Evolutionary conservation across 1,140 invertebrate species (phyloP).

Genomic region (Tetranychus urticae): DNA sequence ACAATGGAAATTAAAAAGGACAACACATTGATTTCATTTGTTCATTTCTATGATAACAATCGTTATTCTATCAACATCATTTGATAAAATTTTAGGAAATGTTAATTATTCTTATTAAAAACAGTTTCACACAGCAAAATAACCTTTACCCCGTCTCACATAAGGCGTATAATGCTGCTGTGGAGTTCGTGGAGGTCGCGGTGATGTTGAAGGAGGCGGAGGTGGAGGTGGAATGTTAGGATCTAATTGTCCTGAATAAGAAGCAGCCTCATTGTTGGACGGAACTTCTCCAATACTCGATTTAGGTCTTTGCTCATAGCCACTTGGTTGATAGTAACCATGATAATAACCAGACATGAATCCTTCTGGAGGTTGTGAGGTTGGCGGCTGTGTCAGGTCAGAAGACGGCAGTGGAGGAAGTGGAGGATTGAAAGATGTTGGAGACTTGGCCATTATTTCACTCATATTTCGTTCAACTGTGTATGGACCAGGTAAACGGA

Average conservation of each 20-base stretch:
- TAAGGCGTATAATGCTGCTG: neutral
- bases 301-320: neutral
- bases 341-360: neutral
- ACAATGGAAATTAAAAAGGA: too few relatives aligned
- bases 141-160: neutral
- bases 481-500: neutral
- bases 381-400: neutral
- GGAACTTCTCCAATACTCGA: too few relatives aligned
- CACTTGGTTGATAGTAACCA: neutral
- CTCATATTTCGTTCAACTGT: neutral
- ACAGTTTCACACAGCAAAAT: neutral
- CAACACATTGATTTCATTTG: too few relatives aligned
- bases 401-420: too few relatives aligned
- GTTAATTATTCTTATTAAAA: too few relatives aligned
- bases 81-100: too few relatives aligned
- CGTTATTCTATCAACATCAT: too few relatives aligned
- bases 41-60: too few relatives aligned
- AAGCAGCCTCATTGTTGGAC: neutral
- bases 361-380: neutral
- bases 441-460: neutral
- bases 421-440: neutral
- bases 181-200: neutral
- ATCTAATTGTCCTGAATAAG: neutral
- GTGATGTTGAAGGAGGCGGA: neutral
- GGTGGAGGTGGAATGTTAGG: neutral